Conservation (phyloP, 2,797 vertebrate genomes). For the Liasis olivaceus region DNA sequence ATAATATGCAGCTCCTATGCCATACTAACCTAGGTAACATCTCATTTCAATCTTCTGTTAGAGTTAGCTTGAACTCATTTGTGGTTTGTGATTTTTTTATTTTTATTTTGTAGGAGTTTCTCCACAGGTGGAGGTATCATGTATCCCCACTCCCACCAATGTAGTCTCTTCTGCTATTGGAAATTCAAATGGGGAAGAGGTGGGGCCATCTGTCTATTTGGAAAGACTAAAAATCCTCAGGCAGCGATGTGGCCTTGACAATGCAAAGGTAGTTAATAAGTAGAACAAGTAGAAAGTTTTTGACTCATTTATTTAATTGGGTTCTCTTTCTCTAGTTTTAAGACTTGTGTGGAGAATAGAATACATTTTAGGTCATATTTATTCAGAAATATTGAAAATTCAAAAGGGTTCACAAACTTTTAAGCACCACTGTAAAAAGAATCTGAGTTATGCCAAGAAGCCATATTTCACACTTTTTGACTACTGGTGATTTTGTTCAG, state of each 20-base stretch:
- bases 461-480: background rate
- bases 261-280: constrained; percentile 82
- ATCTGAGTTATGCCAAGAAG: background rate
- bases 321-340: background rate
- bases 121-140: constrained; percentile 82
- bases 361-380: background rate
- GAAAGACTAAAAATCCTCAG: constrained; percentile 96
- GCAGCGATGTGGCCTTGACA: constrained; percentile 94
- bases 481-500: background rate
- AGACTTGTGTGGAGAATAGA: background rate
- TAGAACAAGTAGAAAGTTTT: background rate
- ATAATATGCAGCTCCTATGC: background rate
- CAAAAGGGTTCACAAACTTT: background rate
- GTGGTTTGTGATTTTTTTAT: background rate
- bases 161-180: constrained; percentile 73
- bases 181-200: constrained; percentile 87
- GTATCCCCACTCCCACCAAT: constrained; percentile 70
- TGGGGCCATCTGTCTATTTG: constrained; percentile 93
- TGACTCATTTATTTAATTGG: background rate
- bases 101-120: constrained; percentile 81
- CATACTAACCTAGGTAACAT: background rate
- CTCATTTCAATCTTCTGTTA: background rate
- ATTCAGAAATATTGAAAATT: background rate
- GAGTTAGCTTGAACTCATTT: background rate
- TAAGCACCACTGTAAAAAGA: background rate